phyloP scores from a whole-genome alignment of 2,888 invertebrate species.

The Labia minor region DNA sequence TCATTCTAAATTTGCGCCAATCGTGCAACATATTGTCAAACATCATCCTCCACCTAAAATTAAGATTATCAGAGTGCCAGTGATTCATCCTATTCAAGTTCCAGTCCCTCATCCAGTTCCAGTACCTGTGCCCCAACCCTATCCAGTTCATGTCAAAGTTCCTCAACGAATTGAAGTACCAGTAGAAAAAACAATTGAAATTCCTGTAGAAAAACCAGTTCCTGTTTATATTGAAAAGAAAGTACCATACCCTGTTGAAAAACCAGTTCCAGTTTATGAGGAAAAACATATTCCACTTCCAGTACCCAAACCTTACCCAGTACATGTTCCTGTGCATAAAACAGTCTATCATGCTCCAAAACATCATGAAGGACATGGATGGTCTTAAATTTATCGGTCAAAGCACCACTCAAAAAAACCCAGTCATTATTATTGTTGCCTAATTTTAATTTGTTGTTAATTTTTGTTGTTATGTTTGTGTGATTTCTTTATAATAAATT shows the following conservation, averaged over 20 bases:
- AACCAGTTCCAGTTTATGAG: constrained; percentile 26
- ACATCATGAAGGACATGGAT: constrained; percentile 14
- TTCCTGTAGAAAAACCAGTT: constrained; percentile 26
- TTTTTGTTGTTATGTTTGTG: background rate
- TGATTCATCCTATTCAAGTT: constrained; percentile 24
- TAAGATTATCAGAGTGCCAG: constrained; percentile 28
- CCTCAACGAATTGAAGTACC: constrained; percentile 25
- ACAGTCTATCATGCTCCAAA: constrained; percentile 25
- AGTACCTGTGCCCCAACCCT: constrained; percentile 24
- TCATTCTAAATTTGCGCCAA: constrained; percentile 19
- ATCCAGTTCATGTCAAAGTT: constrained; percentile 23
- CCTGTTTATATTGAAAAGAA: constrained; percentile 26
- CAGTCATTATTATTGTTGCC: background rate
- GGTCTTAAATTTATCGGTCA: background rate
- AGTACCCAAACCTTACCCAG: constrained; percentile 26
- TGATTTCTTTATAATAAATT: background rate
- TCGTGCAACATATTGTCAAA: constrained; percentile 19
- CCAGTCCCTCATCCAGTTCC: constrained; percentile 23
- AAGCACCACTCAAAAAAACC: background rate
- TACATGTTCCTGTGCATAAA: constrained; percentile 25
- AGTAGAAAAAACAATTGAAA: constrained; percentile 25
- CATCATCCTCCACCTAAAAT: constrained; percentile 22
- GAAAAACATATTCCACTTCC: constrained; percentile 24
- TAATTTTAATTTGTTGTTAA: background rate
- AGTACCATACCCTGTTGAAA: constrained; percentile 25